Conservation (phyloP, 1,140 invertebrate species). For the Neodiprion pinetum region DNA sequence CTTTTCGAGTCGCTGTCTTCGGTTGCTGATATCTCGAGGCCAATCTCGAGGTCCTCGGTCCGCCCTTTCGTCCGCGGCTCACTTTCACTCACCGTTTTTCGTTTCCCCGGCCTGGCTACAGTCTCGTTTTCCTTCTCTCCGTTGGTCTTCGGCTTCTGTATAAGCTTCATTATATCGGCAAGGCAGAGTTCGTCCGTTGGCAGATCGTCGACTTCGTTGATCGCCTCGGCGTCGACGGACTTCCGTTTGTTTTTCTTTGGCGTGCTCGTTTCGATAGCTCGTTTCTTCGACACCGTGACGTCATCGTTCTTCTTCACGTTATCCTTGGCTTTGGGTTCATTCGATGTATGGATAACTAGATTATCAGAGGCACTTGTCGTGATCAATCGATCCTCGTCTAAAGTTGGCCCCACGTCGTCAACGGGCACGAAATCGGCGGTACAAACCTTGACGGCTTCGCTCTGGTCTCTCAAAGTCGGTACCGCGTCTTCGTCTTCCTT, state of each 20-base stretch:
- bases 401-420: too few relatives aligned
- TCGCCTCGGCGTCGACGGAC: slow-evolving; percentile 23
- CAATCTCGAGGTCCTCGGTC: not conserved
- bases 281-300: slow-evolving; percentile 34
- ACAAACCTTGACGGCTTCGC: too few relatives aligned
- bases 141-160: slow-evolving; percentile 29
- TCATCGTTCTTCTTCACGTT: not conserved
- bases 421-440: too few relatives aligned
- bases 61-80: not conserved
- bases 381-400: too few relatives aligned
- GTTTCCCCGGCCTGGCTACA: slow-evolving; percentile 28
- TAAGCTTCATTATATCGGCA: slow-evolving; percentile 41
- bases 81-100: slow-evolving; percentile 35
- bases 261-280: slow-evolving; percentile 35
- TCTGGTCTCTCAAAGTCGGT: not conserved
- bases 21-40: not conserved
- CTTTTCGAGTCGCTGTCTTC: not conserved
- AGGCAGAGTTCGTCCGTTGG: slow-evolving; percentile 33
- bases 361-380: too few relatives aligned
- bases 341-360: too few relatives aligned
- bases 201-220: slow-evolving; percentile 14
- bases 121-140: slow-evolving; percentile 17
- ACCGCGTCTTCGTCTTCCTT: not conserved
- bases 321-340: not conserved
- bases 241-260: slow-evolving; percentile 43